Conservation (phyloP, 2,797 vertebrate species). For the Sparidentex hasta region DNA sequence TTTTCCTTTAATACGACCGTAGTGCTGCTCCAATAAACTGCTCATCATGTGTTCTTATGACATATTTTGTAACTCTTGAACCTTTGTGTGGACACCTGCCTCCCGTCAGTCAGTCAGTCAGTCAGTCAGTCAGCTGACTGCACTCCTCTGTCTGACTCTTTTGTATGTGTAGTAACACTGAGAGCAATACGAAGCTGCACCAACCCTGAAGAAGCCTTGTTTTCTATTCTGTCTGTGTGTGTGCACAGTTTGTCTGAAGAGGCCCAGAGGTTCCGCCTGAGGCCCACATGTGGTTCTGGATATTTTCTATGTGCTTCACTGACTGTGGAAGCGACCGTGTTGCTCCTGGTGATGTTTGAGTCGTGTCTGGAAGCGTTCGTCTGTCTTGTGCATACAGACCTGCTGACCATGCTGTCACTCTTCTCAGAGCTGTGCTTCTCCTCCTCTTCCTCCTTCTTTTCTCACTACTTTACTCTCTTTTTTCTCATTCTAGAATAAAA, state of each 20-base stretch:
- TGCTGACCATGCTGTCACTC: conserved; percentile 64
- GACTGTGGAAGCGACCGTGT: conserved; percentile 48
- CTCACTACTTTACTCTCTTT: conserved; percentile 60
- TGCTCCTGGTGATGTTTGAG: conserved; percentile 51
- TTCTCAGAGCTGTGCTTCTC: conserved; percentile 53
- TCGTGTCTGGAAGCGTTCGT: conserved; percentile 53
- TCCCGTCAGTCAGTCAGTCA: no score
- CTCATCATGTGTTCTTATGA: conserved; percentile 64
- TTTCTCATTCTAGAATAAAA: conserved; percentile 59
- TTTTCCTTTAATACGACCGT: conserved; percentile 60
- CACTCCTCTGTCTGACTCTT: conserved; percentile 73
- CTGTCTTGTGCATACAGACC: conserved; percentile 59
- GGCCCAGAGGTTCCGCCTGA: conserved; percentile 26
- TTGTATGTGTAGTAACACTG: conserved; percentile 79
- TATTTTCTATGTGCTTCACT: conserved; percentile 56
- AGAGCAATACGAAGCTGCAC: conserved; percentile 85
- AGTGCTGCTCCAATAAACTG: conserved; percentile 61
- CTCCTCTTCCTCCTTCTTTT: conserved; percentile 28
- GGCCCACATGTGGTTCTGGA: conserved; percentile 20
- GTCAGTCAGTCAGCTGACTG: conserved; percentile 54
- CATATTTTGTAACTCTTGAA: conserved; percentile 73
- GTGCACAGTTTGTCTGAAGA: conserved; percentile 51
- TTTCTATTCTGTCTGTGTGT: conserved; percentile 74
- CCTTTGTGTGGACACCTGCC: conserved; percentile 63
- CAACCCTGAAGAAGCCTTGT: conserved; percentile 79